Evolutionary conservation across 2,113 vertebrate genomes (phyloP).

Genomic region (Cromileptes altivelis): DNA sequence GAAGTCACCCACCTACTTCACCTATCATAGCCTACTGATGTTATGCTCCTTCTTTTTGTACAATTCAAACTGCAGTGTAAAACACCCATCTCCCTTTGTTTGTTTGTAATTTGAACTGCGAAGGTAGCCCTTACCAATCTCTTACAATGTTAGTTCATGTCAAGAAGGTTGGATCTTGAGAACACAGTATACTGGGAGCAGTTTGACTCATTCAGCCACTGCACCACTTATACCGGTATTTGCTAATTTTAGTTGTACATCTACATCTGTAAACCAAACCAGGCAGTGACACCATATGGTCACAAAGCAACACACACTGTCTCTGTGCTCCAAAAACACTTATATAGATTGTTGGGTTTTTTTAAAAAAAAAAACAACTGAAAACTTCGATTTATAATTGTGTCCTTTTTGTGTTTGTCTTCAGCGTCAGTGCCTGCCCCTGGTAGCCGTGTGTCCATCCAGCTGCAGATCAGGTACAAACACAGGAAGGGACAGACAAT

Average conservation of each 20-base stretch:
- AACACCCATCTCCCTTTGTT: too few species aligned
- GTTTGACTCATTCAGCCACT: neutral
- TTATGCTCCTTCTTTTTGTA: too few species aligned
- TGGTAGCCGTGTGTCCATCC: slow-evolving; percentile 70
- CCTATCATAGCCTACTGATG: too few species aligned
- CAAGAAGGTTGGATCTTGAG: too few species aligned
- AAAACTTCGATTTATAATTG: neutral
- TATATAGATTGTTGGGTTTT: neutral
- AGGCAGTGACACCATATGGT: neutral
- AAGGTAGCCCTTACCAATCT: neutral
- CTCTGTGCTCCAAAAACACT: neutral
- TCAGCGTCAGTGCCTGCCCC: slow-evolving; percentile 36
- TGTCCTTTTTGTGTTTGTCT: neutral
- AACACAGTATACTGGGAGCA: too few species aligned
- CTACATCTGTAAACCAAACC: too few species aligned
- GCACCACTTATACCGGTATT: neutral
- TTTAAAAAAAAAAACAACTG: neutral
- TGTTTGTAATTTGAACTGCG: too few species aligned
- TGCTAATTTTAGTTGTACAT: neutral
- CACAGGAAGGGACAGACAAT: slow-evolving; percentile 67
- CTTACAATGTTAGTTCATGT: neutral
- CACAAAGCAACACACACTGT: neutral
- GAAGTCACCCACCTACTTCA: too few species aligned
- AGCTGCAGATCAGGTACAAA: slow-evolving; percentile 81
- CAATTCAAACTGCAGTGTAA: too few species aligned